phyloP scores from a whole-genome alignment of 2,797 vertebrate species.

The Pseudocheirus occidentalis region DNA sequence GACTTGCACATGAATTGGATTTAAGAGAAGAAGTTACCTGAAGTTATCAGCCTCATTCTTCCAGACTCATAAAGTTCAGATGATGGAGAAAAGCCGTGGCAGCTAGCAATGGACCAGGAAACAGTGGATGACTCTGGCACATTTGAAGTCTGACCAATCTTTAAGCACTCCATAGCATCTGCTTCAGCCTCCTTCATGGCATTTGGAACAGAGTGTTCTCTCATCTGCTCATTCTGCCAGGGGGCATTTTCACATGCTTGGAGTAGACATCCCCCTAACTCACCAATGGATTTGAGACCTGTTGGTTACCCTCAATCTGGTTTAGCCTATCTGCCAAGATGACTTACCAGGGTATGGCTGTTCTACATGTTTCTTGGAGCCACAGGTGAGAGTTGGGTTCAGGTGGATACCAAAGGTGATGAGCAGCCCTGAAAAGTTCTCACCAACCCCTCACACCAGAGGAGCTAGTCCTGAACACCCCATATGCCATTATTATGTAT shows the following conservation, averaged over 20 bases:
- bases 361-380: background rate
- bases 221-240: background rate
- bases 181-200: background rate
- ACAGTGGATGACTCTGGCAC: background rate
- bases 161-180: background rate
- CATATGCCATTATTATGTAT: background rate
- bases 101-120: background rate
- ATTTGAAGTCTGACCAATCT: background rate
- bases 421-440: background rate
- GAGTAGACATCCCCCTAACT: background rate
- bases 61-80: background rate
- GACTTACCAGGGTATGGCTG: background rate
- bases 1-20: background rate
- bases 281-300: background rate
- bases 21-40: background rate
- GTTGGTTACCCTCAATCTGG: background rate
- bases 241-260: background rate
- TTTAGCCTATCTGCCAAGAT: background rate
- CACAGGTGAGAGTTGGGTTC: background rate
- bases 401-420: background rate
- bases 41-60: background rate
- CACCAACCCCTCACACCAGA: background rate
- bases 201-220: background rate
- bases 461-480: background rate
- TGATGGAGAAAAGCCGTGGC: background rate